A percentile compares a stretch with the other conserved stretches of the same genome.
Evolutionary conservation across 1,140 invertebrate species (phyloP).

Genomic region (Anoplophora glabripennis): DNA sequence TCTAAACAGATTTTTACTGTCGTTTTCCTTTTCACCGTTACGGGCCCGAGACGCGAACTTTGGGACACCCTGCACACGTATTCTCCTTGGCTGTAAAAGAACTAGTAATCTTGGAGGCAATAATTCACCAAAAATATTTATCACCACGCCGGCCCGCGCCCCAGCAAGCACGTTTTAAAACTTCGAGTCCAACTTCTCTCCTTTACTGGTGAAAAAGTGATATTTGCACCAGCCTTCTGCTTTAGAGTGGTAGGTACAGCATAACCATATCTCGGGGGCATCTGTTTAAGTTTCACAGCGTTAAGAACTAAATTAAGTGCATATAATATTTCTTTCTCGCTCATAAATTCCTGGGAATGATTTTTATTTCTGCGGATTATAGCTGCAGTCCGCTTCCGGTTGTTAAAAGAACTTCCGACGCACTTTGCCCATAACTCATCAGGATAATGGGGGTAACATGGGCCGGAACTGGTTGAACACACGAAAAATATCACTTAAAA

Average conservation of each 20-base stretch:
- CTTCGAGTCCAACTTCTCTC: neutral
- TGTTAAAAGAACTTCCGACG: conserved; percentile 36
- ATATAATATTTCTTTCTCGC: conserved; percentile 33
- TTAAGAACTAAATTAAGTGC: conserved; percentile 34
- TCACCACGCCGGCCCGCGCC: neutral
- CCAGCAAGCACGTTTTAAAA: neutral
- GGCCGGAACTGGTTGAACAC: neutral
- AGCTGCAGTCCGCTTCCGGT: conserved; percentile 22
- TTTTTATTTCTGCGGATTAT: conserved; percentile 39
- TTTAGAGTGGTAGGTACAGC: no score
- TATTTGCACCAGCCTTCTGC: no score
- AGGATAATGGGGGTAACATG: conserved; percentile 19
- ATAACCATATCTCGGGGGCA: conserved; percentile 7
- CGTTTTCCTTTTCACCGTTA: no score
- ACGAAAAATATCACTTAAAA: no score
- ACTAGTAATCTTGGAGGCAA: neutral
- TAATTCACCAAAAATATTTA: neutral
- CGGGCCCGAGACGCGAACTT: no score
- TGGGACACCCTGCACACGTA: no score
- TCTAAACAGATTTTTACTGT: no score
- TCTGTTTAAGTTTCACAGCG: conserved; percentile 18
- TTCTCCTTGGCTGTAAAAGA: no score
- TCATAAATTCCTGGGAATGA: conserved; percentile 34
- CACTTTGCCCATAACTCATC: conserved; percentile 36
- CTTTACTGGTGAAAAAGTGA: neutral